A percentile compares a stretch with the other conserved stretches of the same genome.
These are phyloP conservation scores for Electrophaes corylata DNA, from an alignment of 2,888 invertebrate species.

Conservation along the genomic window DNA sequence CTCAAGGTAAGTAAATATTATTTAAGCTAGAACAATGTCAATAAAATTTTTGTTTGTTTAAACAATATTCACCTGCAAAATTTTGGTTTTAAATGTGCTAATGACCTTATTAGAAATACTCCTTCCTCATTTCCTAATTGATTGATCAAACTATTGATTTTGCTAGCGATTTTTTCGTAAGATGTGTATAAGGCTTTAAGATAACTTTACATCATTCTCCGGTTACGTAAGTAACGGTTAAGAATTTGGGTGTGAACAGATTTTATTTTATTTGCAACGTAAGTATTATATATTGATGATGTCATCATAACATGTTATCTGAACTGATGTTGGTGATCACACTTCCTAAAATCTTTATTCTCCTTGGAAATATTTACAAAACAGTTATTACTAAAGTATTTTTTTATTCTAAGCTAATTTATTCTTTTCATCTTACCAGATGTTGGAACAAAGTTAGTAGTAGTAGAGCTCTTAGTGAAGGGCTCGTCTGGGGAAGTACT, in stretches of 20 bases:
- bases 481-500: too few relatives aligned
- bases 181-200: neutral
- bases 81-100: neutral
- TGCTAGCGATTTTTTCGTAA: neutral
- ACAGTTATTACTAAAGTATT: too few relatives aligned
- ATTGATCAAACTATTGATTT: neutral
- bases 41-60: neutral
- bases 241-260: constrained; percentile 25
- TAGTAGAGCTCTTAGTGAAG: too few relatives aligned
- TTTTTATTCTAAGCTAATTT: too few relatives aligned
- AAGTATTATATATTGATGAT: constrained; percentile 1
- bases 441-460: too few relatives aligned
- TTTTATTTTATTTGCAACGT: constrained; percentile 17
- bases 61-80: neutral
- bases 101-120: neutral
- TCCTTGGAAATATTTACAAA: too few relatives aligned
- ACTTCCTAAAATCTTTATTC: too few relatives aligned
- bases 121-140: neutral
- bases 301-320: neutral
- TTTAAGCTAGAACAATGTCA: neutral
- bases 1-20: too few relatives aligned
- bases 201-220: neutral
- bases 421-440: too few relatives aligned
- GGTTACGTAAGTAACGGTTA: constrained; percentile 23
- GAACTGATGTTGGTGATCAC: too few relatives aligned